A percentile compares a stretch with the other conserved stretches of the same genome.
These are phyloP conservation scores for Oryzias celebensis DNA, from an alignment of 2,113 vertebrate species.

Conservation along the genomic window DNA sequence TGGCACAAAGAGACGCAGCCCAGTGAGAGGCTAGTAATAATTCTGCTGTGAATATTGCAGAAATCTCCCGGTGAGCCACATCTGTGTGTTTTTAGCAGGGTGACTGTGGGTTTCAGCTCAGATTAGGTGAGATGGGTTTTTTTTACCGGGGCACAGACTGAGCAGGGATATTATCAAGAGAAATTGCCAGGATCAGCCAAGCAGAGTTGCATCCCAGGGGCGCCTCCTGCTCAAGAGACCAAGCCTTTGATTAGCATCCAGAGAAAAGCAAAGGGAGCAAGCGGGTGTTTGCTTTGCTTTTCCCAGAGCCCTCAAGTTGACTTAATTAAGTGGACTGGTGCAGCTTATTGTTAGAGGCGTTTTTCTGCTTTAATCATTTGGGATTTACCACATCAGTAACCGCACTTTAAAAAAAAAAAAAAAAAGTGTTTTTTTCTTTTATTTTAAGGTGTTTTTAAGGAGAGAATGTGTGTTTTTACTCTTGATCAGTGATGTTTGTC, in stretches of 20 bases:
- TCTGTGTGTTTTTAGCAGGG: conserved; percentile 31
- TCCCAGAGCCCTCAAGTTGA: conserved; percentile 66
- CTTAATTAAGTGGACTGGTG: conserved; percentile 76
- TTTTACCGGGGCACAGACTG: conserved; percentile 16
- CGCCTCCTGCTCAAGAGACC: conserved; percentile 68
- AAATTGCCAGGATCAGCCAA: conserved; percentile 77
- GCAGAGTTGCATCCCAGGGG: conserved; percentile 66
- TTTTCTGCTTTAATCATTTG: conserved; percentile 77
- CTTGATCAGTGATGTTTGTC: conserved; percentile 32
- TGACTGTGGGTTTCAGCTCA: conserved; percentile 32
- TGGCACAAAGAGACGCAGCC: conserved; percentile 32
- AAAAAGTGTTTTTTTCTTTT: conserved; percentile 25
- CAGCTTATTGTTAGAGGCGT: conserved; percentile 64
- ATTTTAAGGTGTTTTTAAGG: conserved; percentile 24
- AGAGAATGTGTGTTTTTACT: background rate
- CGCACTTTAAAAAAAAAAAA: background rate
- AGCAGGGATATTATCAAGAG: conserved; percentile 64
- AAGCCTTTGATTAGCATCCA: conserved; percentile 72
- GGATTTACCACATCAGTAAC: conserved; percentile 77
- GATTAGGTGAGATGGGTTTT: conserved; percentile 44
- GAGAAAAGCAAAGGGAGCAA: conserved; percentile 52
- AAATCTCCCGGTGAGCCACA: conserved; percentile 42
- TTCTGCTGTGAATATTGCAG: conserved; percentile 50
- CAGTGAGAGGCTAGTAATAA: conserved; percentile 55
- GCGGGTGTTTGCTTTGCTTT: conserved; percentile 60